phyloP scores from a whole-genome alignment of 2,888 invertebrate species.

The Augiades crinisus region DNA sequence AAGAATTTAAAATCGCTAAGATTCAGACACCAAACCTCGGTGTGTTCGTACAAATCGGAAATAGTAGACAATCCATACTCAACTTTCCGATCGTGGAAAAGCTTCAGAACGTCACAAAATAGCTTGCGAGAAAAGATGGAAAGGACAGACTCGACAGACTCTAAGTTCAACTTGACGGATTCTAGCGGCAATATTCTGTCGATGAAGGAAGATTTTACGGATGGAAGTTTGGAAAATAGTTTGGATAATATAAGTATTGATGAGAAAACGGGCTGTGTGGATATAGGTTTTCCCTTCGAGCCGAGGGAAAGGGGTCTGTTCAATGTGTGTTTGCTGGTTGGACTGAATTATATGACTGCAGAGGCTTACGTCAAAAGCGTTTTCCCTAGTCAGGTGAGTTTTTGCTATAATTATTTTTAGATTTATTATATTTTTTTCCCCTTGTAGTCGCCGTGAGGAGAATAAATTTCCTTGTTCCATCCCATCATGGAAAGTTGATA shows the following conservation, averaged over 20 bases:
- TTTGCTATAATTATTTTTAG: too few relatives aligned
- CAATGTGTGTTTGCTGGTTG: conserved; percentile 85
- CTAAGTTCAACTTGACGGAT: conserved; percentile 60
- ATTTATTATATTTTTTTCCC: too few relatives aligned
- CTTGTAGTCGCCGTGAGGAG: too few relatives aligned
- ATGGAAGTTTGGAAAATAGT: conserved; percentile 34
- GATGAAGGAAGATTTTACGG: conserved; percentile 48
- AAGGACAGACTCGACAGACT: conserved; percentile 44
- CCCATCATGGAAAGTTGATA: too few relatives aligned
- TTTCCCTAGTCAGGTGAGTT: conserved; percentile 83
- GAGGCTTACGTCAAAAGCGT: conserved; percentile 87
- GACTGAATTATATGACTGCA: conserved; percentile 83
- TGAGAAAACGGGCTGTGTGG: conserved; percentile 67
- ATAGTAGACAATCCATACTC: conserved; percentile 60
- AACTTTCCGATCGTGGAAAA: conserved; percentile 74
- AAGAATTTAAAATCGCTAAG: conserved; percentile 49
- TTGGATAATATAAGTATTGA: conserved; percentile 60
- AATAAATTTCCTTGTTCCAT: too few relatives aligned
- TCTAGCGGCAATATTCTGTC: conserved; percentile 54
- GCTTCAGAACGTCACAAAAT: conserved; percentile 64
- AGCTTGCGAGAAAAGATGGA: conserved; percentile 56
- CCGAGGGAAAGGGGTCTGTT: conserved; percentile 78
- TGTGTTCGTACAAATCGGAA: conserved; percentile 66
- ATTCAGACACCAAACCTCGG: conserved; percentile 63
- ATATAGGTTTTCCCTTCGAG: conserved; percentile 60